A percentile compares a stretch with the other conserved stretches of the same genome.
These are phyloP conservation scores for Oryzias dopingdopingensis DNA, from an alignment of 2,797 vertebrate genomes.

Conservation along the genomic window DNA sequence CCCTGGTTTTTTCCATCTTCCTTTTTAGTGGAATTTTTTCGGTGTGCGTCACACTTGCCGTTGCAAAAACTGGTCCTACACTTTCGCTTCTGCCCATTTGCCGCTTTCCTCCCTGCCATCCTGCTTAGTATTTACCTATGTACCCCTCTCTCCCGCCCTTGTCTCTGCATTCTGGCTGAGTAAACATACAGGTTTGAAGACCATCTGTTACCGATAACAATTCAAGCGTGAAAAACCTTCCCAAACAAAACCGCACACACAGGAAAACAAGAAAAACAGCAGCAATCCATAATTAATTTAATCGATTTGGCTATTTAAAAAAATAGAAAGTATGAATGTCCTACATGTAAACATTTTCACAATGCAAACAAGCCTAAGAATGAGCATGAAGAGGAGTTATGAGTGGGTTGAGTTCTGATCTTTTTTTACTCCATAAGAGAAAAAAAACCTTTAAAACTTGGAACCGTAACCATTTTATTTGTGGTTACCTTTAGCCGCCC, in stretches of 20 bases:
- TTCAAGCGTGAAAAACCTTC: slow-evolving; percentile 46
- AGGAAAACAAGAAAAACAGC: neutral
- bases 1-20: slow-evolving; percentile 5
- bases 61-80: slow-evolving; percentile 7
- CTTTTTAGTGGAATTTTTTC: slow-evolving; percentile 13
- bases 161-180: slow-evolving; percentile 57
- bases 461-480: too few relatives aligned
- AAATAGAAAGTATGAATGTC: neutral
- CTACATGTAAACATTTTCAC: neutral
- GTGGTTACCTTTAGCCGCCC: too few relatives aligned
- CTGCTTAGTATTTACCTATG: slow-evolving; percentile 44
- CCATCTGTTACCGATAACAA: slow-evolving; percentile 71
- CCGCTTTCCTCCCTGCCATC: slow-evolving; percentile 30
- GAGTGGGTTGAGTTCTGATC: too few relatives aligned
- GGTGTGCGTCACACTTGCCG: slow-evolving; percentile 1
- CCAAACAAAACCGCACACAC: slow-evolving; percentile 7
- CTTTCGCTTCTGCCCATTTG: slow-evolving; percentile 47
- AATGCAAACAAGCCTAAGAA: neutral
- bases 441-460: too few relatives aligned
- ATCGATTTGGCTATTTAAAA: neutral
- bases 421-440: too few relatives aligned
- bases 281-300: neutral
- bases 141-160: slow-evolving; percentile 35
- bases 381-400: too few relatives aligned
- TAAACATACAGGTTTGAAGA: slow-evolving; percentile 66